Evolutionary conservation across 2,888 invertebrate genomes (phyloP).

Genomic region (Netelia fuscicornis): DNA sequence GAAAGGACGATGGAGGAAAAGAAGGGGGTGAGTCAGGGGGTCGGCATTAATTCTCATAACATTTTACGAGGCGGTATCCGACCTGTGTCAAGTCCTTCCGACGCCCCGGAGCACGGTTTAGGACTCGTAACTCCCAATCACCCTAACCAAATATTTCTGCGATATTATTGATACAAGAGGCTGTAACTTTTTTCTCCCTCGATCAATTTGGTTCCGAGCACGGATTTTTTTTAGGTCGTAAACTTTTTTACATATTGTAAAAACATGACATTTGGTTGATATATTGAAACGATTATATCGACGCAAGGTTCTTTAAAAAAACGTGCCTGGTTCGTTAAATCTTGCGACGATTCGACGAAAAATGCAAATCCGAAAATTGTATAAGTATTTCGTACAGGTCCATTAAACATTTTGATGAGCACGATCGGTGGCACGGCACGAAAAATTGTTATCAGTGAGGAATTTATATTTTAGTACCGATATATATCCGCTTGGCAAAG

Average conservation of each 20-base stretch:
- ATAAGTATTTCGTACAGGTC: no score
- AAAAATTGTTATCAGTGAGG: background rate
- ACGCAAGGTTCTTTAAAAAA: no score
- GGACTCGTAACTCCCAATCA: slow-evolving; percentile 84
- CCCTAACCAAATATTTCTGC: slow-evolving; percentile 73
- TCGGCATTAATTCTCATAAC: slow-evolving; percentile 84
- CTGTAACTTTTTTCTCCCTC: background rate
- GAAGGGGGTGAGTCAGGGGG: slow-evolving; percentile 67
- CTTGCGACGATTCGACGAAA: no score
- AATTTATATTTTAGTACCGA: background rate
- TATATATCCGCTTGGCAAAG: slow-evolving; percentile 4
- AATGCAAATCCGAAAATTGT: no score
- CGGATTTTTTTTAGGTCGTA: no score
- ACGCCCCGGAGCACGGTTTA: slow-evolving; percentile 82
- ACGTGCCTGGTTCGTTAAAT: no score
- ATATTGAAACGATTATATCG: no score
- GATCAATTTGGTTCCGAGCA: no score
- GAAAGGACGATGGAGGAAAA: slow-evolving; percentile 50
- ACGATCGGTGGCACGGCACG: background rate
- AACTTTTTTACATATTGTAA: no score
- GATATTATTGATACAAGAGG: background rate
- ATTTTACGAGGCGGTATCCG: slow-evolving; percentile 84
- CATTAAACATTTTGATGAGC: no score
- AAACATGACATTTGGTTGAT: no score
- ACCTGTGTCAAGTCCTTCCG: slow-evolving; percentile 83